Evolutionary conservation across 1,140 invertebrate species (phyloP).

Genomic region (Maconellicoccus hirsutus): DNA sequence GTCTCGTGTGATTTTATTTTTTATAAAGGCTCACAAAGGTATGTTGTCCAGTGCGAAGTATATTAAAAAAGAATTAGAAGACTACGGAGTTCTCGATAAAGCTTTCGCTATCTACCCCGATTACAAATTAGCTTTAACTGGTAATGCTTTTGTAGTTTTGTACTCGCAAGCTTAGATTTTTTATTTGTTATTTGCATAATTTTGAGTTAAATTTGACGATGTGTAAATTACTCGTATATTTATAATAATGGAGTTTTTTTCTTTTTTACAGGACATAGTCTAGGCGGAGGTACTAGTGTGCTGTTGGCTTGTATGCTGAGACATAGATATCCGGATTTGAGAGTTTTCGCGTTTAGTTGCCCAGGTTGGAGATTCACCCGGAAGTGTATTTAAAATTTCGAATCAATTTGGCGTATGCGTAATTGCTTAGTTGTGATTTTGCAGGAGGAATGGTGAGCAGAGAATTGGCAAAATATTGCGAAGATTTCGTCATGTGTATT

Average conservation of each 20-base stretch:
- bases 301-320: conserved; percentile 64
- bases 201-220: neutral
- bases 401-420: no score
- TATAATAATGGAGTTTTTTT: no score
- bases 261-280: conserved; percentile 60
- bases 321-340: conserved; percentile 59
- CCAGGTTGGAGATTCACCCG: no score
- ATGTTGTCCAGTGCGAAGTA: conserved; percentile 74
- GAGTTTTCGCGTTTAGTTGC: conserved; percentile 72
- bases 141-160: conserved; percentile 35
- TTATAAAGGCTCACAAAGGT: conserved; percentile 61
- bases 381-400: no score
- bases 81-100: conserved; percentile 53
- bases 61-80: conserved; percentile 57
- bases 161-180: neutral
- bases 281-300: conserved; percentile 71
- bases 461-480: conserved; percentile 56
- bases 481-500: conserved; percentile 71
- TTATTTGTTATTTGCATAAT: neutral
- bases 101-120: conserved; percentile 56
- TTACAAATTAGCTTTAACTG: conserved; percentile 61
- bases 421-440: no score
- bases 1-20: neutral
- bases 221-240: no score
- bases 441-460: conserved; percentile 57